Base-by-base conservation (phyloP, 2,113 vertebrate genomes). In the Rhabdornis inornatus region DNA sequence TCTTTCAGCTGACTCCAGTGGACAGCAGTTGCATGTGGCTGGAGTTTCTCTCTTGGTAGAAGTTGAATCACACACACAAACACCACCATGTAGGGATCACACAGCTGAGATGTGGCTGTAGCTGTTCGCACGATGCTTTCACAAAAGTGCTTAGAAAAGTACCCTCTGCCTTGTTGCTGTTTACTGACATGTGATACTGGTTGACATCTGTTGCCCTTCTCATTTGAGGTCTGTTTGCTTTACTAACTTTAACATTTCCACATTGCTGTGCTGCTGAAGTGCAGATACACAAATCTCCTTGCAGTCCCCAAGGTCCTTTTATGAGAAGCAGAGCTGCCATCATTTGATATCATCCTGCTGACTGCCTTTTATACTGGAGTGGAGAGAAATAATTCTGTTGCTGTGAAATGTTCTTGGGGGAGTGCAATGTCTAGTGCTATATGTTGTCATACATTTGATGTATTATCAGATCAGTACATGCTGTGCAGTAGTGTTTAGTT, bases 151-250 rank as follows among this genome's bases (percentile, higher is more conserved):
- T 95, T 91, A 95, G 93, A 96, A 91, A 88, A 96, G 94, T 96
- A 83, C 91, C 90, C 96, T 94, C 71, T 92, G 87, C 78, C 83
- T 89, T 81, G 68, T 95, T 95, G 94, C 94, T 96, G 96, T 97
- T 96, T 97, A 98, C 95, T 95, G 97, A 97, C 91, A 97, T 92
- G 85, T 92, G 97, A 98, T 97, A 94, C 95, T 53, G 71, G 53
- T 88, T 97, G 96, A 98, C 97, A 98, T 97, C 96, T 98, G 97
- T 97, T 98, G 95, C 96, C 95, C 95, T 97, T 97, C 97, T 97
- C 95, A 92, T 95, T 84, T 91, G 93, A 96, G 95, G 94, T 93
- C 87, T 85, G 93, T 94, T 96, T 94, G 90, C 96, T 97, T 95
- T 96, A 81, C 95, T 97, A 94, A 92, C 93, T 96, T 96, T 96